Conservation (phyloP, 2,888 invertebrate species). For the Agrilus biguttatus region DNA sequence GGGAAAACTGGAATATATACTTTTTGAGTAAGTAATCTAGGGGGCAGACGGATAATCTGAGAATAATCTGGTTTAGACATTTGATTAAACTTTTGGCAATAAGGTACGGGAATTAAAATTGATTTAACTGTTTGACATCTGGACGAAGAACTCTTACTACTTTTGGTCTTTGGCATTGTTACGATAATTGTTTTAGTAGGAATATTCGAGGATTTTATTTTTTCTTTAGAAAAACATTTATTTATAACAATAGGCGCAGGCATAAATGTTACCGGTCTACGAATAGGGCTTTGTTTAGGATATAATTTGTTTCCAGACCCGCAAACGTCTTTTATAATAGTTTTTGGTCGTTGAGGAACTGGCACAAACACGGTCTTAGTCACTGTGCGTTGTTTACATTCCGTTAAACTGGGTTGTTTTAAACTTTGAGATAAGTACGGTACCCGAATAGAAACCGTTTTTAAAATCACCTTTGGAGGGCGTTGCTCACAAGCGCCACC, state of each 20-base stretch:
- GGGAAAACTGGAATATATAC: not conserved
- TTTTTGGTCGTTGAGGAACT: conserved; percentile 1
- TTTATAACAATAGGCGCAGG: no score
- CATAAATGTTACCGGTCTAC: no score
- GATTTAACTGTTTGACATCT: no score
- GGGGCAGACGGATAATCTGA: not conserved
- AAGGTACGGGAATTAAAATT: no score
- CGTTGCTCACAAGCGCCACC: not conserved
- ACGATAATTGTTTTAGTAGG: no score
- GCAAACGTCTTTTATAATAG: not conserved
- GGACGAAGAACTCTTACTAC: no score
- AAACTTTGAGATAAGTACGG: not conserved
- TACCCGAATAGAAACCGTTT: not conserved
- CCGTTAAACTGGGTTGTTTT: not conserved
- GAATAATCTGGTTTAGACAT: no score
- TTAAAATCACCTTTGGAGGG: not conserved
- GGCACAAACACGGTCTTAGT: conserved; percentile 4
- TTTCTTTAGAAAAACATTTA: no score
- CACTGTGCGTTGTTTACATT: conserved; percentile 1
- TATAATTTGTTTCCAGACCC: not conserved
- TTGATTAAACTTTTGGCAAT: no score
- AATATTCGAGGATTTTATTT: no score
- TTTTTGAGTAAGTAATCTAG: not conserved
- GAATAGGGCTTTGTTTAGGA: no score
- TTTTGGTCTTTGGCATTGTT: no score